Evolutionary conservation across 2,113 vertebrate genomes (phyloP).

Genomic region (Alosa alosa): DNA sequence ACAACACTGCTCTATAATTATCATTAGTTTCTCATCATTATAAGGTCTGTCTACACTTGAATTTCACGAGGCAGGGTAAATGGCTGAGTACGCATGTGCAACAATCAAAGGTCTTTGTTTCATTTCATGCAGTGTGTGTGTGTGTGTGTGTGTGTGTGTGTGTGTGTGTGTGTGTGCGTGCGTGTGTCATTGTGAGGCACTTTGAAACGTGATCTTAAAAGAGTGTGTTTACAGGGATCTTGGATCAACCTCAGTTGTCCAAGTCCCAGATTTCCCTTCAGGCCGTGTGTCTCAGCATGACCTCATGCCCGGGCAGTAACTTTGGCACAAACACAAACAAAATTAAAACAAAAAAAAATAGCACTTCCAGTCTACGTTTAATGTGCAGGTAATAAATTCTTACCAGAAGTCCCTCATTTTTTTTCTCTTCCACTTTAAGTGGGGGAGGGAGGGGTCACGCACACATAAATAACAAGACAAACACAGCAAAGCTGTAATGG

Average conservation of each 20-base stretch:
- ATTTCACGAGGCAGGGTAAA: background rate
- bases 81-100: background rate
- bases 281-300: background rate
- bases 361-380: background rate
- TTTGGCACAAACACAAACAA: background rate
- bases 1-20: background rate
- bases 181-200: background rate
- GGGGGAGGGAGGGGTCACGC: background rate
- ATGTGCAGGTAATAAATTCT: constrained; percentile 15
- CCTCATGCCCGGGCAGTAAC: constrained; percentile 1
- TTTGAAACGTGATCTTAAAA: background rate
- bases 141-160: background rate
- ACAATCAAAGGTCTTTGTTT: background rate
- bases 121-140: background rate
- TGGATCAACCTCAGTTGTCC: constrained; percentile 5
- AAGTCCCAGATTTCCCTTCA: background rate
- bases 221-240: background rate
- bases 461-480: constrained; percentile 8
- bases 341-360: constrained; percentile 9
- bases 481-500: constrained; percentile 5
- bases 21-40: background rate
- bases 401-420: constrained; percentile 9
- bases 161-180: background rate
- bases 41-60: background rate
- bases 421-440: background rate